A percentile compares a stretch with the other conserved stretches of the same genome.
Conservation (phyloP, 2,888 invertebrate species). For the Rhimphoctona megacephalus region DNA sequence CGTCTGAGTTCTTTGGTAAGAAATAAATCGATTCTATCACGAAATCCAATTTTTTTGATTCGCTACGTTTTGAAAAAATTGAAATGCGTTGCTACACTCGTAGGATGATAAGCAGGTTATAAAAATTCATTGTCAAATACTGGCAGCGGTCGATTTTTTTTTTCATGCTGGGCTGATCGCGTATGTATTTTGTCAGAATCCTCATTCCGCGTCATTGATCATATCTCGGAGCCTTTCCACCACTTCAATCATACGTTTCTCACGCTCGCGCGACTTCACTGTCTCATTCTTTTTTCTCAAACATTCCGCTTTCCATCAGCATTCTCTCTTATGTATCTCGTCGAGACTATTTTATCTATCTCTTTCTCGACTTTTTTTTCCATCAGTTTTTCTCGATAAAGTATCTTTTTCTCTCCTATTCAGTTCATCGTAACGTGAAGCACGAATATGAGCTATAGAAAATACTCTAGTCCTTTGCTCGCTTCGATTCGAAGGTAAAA, state of each 20-base stretch:
- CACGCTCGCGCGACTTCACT: constrained; percentile 64
- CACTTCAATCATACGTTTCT: constrained; percentile 42
- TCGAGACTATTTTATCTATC: constrained; percentile 5
- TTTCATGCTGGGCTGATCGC: too few relatives aligned
- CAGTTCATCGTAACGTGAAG: constrained; percentile 50
- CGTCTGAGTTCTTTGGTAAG: too few relatives aligned
- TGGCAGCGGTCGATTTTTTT: too few relatives aligned
- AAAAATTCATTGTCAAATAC: too few relatives aligned
- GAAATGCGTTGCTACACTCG: too few relatives aligned
- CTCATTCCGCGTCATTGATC: too few relatives aligned
- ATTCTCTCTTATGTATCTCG: not conserved
- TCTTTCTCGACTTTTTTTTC: not conserved
- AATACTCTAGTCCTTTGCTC: constrained; percentile 50
- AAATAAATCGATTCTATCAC: too few relatives aligned
- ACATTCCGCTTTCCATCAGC: constrained; percentile 4
- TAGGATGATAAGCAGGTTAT: too few relatives aligned
- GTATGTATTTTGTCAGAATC: too few relatives aligned
- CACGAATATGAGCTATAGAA: constrained; percentile 57
- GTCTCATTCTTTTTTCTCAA: constrained; percentile 61
- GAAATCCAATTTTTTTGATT: too few relatives aligned
- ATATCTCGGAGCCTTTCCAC: too few relatives aligned
- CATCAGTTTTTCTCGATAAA: constrained; percentile 5
- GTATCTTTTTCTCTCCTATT: constrained; percentile 14
- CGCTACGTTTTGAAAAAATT: too few relatives aligned
- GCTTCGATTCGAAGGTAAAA: constrained; percentile 36